Evolutionary conservation across 2,797 vertebrate genomes (phyloP), one percentile per base, ranked within the genome.

Genomic region (Pelobates cultripes): DNA sequence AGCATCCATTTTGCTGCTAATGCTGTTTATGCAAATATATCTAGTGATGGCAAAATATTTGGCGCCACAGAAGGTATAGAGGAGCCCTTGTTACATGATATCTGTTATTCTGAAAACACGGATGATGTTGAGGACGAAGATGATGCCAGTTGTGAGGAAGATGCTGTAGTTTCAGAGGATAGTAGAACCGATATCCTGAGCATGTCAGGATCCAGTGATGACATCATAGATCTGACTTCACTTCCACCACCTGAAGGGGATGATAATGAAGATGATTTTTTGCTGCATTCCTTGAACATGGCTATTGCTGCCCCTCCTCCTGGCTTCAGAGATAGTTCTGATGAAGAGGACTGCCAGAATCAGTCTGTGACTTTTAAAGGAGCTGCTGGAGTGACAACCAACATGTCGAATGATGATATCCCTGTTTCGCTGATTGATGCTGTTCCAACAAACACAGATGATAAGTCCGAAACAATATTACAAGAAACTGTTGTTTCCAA

Each of bases 111-210:
- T 0, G 98, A 99, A 87, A 99, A 95, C 13, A 96, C 97, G 0
- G 98, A 99, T n/a, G 97, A 99, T 1, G 97, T 94, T 0, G 98
- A 99, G 90, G 98, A 99, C 1, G 98, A 99, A 80, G 98, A 99
- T 51, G 98, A 99, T 89, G 94, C 96, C 83, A 99, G 98, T 90
- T 99, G 97, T 43, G 98, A 99, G 89, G 98, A 99, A 90, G 98
- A 99, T 90, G 91, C 95, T 68, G 88, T 94, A 3, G 94, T 97
- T 88, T 95, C 95, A 82, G 97, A 98, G 89, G 94, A 94, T 85
- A 96, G 92, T 89, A 96, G 95, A 87, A 93, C 95, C 3, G 88
- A 95, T 83, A 92, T 99, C 78, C 96, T 99, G 84, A 97, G 92
- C 41, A 93, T 99, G 82, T 98, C 97, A 2, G 98, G 96, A 80